These are phyloP conservation scores for Psittacula cyanocephala DNA, from an alignment of 2,113 vertebrate genomes.

Conservation along the genomic window DNA sequence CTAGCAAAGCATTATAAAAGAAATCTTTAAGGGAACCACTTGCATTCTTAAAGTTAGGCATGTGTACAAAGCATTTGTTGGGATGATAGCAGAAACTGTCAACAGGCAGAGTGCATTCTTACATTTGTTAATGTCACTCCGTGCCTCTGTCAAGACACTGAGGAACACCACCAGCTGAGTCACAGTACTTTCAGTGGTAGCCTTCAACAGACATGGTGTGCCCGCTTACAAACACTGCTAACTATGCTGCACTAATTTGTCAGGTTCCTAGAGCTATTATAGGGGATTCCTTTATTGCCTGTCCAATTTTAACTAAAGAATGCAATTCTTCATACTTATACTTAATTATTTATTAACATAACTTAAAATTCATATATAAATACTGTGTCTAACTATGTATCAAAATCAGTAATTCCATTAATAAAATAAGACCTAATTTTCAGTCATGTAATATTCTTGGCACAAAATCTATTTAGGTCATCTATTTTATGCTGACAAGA, in stretches of 20 bases:
- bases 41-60: neutral
- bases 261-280: neutral
- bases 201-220: neutral
- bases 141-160: neutral
- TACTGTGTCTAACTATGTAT: neutral
- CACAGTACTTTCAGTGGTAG: neutral
- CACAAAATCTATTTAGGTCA: conserved; percentile 31
- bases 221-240: neutral
- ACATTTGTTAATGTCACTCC: neutral
- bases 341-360: neutral
- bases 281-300: neutral
- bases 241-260: neutral
- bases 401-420: neutral
- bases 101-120: neutral
- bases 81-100: neutral
- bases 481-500: conserved; percentile 36
- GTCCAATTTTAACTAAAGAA: neutral
- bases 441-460: conserved; percentile 23
- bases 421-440: conserved; percentile 26
- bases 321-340: neutral
- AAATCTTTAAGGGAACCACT: neutral
- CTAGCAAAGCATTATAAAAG: neutral
- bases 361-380: neutral
- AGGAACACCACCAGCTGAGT: neutral
- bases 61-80: accelerated